Evolutionary conservation across 1,140 invertebrate species (phyloP), one percentile per base, ranked within the genome.

Genomic region (Drosophila lacteicornis): DNA sequence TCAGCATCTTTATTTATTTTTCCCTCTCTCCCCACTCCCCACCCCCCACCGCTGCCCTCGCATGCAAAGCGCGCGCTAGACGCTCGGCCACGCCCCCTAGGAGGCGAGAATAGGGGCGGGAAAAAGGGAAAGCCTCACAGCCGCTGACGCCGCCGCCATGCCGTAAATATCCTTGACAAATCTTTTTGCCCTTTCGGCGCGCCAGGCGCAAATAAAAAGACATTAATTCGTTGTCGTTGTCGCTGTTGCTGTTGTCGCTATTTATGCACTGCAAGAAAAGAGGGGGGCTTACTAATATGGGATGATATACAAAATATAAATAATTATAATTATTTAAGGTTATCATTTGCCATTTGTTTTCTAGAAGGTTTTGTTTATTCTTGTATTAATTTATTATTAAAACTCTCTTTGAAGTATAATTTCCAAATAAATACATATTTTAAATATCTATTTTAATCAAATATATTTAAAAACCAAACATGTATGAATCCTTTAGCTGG

Each of bases 141-240:
- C 45, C 62, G 57, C 49, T 30, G 27, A 30, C 25, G 25, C 46
- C 36, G 55, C 63, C 59, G 74, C 78, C 67, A 66, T 69, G 73
- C 80, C 80, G 85, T 88, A 90, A 88, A 88, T 88, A 88, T 88
- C 79, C 85, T 90, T 88, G 85, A 88, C 85, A 88, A 90, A 88
- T 88, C 85, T 90, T 88, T 88, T 90, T 90, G 85, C 85, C 85
- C 75, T 88, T 88, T 88, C 81, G 85, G 79, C 85, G 78, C 78
- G 81, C 81, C 78, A 84, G 75, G 80, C 85, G 85, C 84, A 88
- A 88, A 88, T 88, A 88, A 88, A 88, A 88, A 88, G 84, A 88
- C 84, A 88, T 87, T 87, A 87, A 87, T 87, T 87, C 83, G 83
- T 82, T 86, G 82, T 86, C 82, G 69, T 86, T 86, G 79, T 81